Base-by-base conservation (phyloP, 1,140 invertebrate genomes). In the Drosophila setifemur region DNA sequence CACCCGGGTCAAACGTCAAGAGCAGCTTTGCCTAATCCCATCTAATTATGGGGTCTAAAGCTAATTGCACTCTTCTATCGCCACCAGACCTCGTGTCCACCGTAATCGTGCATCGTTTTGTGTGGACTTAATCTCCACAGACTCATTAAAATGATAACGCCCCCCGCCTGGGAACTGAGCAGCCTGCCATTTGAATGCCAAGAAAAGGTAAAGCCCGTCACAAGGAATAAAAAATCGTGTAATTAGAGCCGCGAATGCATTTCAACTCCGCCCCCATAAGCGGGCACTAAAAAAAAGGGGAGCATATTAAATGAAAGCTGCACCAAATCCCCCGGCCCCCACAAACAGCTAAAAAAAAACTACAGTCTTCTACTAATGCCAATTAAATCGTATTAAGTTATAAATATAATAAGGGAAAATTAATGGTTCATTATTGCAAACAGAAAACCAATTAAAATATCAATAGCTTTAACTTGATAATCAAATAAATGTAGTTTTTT, bases 1-100 rank as follows among this genome's bases (percentile, higher is more conserved):
- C n/a, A n/a, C n/a, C n/a, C n/a, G n/a, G n/a, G 31, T 57, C 73
- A 70, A 55, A 77, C 70, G 78, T 83, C 69, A 78, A 52, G 4
- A 33, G 43, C 78, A 73, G 57, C 69, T 49, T 66, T 60, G 18
- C 6, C 12, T 49, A 78, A 78, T 83, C 50, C 42, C 70, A 78
- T 52, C 40, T 70, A 85, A 85, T 73, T 69, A 44, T 11, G 31
- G n/a, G 12, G 47, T 18, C 37, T 28, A 28, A 18, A 33, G 45
- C 37, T 26, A 29, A 35, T 37, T 44, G 9, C 19, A 31, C 19
- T 25, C 11, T 12, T 3, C 12, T 16, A 14, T 26, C 2, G 2
- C 5, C n/a, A 9, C 3, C n/a, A 3, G 2, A 12, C 14, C 11
- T 12, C 14, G 31, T 4, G 12, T 2, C n/a, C 12, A 1, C 9